Evolutionary conservation across 2,113 vertebrate genomes (phyloP), one percentile per base, ranked within the genome.

Genomic region (Platycercus adscitus): DNA sequence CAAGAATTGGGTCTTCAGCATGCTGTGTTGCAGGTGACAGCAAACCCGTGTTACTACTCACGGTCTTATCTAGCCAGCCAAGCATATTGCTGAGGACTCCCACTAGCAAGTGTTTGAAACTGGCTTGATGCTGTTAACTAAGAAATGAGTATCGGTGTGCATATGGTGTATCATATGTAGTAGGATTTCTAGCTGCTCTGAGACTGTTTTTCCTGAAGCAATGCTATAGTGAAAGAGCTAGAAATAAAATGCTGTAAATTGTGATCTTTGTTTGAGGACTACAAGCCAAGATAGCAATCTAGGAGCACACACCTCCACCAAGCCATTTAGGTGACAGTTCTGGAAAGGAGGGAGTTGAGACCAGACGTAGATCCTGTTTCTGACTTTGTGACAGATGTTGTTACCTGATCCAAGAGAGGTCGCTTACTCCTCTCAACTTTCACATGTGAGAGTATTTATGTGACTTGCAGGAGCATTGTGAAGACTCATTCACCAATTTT

Each of bases 401-500:
- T 81, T 86, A 95, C 66, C 61, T 81, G 88, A 97, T 86, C 86
- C 49, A 12, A 55, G 77, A 64, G 10, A 35, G 80, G 82, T 92
- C 86, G 56, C 52, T 85, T 86, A n/a, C 29, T 73, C 35, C 53
- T 55, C 53, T 55, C 31, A 55, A 55, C 68, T 96, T 96, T 77
- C 93, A 44, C 14, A 4, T 66, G 44, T 70, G 64, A 72, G 81
- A 79, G 44, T 44, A 52, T 90, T 93, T 88, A 78, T 64, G 19
- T 56, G 43, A 81, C 77, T 71, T 75, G 56, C 33, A 56, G 69
- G 88, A 88, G 35, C 2, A 0, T 8, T 52, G 26, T 33, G 39
- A 65, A 64, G 39, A 84, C 39, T 93, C 80, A 83, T 91, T 97
- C 68, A 86, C 64, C 81, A 81, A 35, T 89, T 94, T 72, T 89